phyloP scores from a whole-genome alignment of 2,797 vertebrate species.

The Thripadectes ignobilis region DNA sequence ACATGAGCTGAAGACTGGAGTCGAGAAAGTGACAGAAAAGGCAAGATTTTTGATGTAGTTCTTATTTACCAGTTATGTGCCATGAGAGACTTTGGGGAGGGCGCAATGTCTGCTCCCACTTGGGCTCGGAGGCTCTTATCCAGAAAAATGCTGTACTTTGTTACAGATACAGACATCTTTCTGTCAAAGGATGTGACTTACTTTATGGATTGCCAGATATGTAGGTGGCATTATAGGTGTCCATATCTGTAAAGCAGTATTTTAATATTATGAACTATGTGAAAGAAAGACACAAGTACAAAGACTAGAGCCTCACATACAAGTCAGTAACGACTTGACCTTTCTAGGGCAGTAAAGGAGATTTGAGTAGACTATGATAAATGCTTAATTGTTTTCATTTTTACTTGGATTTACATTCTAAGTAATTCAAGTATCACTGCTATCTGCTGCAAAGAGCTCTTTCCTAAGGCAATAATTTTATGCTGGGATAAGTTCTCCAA shows the following conservation, averaged over 20 bases:
- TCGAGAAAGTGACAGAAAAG: constrained; percentile 84
- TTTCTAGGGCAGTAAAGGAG: background rate
- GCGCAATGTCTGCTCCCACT: background rate
- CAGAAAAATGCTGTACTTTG: background rate
- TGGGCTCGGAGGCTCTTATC: background rate
- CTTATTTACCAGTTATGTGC: background rate
- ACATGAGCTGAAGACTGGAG: constrained; percentile 80
- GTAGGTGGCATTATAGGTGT: background rate
- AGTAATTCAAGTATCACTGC: background rate
- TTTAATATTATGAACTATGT: background rate
- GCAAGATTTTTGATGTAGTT: constrained; percentile 16
- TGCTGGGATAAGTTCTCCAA: background rate
- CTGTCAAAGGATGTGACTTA: background rate
- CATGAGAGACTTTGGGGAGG: accelerated
- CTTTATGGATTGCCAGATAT: background rate
- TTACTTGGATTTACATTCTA: background rate
- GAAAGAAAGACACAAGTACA: background rate
- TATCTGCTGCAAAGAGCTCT: background rate
- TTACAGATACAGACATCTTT: background rate
- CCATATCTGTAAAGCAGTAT: background rate
- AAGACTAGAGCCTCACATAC: background rate
- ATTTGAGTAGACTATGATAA: background rate
- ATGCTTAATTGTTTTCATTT: background rate
- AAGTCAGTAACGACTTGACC: background rate
- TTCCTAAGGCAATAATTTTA: background rate